Evolutionary conservation across 2,113 vertebrate genomes (phyloP).

Genomic region (Campylomormyrus numenius): DNA sequence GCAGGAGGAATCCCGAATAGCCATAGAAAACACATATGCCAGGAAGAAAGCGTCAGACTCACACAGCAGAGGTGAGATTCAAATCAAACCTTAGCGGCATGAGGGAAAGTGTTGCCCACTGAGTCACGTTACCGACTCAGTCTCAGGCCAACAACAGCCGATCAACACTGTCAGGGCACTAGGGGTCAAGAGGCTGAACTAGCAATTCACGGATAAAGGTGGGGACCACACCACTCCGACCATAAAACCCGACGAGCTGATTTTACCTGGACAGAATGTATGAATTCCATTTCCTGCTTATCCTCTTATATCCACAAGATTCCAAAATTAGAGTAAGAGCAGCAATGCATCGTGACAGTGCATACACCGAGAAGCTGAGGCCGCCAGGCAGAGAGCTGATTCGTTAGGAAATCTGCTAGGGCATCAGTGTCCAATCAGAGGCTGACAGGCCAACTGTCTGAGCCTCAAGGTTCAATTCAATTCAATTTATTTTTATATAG

Average conservation of each 20-base stretch:
- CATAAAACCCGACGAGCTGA: background rate
- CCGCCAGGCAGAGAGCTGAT: background rate
- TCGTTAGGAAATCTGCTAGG: background rate
- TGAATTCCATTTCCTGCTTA: background rate
- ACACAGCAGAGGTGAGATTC: background rate
- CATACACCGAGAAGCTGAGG: background rate
- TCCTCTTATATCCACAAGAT: background rate
- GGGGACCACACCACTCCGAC: background rate
- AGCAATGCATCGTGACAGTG: background rate
- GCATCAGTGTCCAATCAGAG: background rate
- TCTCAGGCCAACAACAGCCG: background rate
- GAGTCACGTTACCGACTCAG: background rate
- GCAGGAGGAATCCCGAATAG: background rate
- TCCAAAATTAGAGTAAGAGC: background rate
- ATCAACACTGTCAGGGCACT: background rate
- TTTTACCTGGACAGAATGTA: background rate
- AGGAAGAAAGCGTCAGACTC: background rate
- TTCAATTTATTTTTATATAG: background rate
- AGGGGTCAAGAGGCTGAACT: background rate
- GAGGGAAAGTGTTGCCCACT: background rate
- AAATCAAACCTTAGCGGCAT: background rate
- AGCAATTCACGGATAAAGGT: background rate
- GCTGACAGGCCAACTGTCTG: background rate
- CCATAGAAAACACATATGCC: background rate
- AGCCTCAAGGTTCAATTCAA: background rate